A percentile compares a stretch with the other conserved stretches of the same genome.
These are phyloP conservation scores for Smithornis capensis DNA, from an alignment of 2,113 vertebrate species.

Conservation along the genomic window DNA sequence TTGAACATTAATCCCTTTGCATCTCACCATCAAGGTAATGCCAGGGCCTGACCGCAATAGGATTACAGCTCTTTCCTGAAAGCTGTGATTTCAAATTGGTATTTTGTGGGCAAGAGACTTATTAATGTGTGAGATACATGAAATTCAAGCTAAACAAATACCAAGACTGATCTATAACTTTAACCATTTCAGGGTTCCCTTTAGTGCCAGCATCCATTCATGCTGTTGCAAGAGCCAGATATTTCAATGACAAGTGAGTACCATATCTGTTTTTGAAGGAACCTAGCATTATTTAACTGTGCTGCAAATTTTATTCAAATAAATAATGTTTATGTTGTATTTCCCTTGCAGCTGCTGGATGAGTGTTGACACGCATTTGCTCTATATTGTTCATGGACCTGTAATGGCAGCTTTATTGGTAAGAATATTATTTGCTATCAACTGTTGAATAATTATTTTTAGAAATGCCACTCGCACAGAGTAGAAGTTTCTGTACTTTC, in stretches of 20 bases:
- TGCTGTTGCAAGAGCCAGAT: conserved; percentile 88
- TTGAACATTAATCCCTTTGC: not conserved
- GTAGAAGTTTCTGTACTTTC: not conserved
- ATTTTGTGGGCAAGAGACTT: not conserved
- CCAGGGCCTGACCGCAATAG: no score
- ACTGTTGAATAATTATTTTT: not conserved
- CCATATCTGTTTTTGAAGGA: conserved; percentile 29
- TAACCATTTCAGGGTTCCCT: conserved; percentile 84
- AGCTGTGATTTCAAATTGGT: not conserved
- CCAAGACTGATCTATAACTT: not conserved
- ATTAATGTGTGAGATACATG: not conserved
- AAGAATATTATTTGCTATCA: conserved; percentile 61
- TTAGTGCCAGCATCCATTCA: conserved; percentile 91
- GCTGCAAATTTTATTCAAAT: not conserved
- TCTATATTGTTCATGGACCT: conserved; percentile 95
- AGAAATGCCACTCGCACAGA: not conserved
- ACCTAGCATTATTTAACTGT: conserved; percentile 6
- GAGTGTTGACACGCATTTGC: conserved; percentile 92
- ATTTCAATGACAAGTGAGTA: conserved; percentile 98
- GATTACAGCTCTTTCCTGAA: not conserved
- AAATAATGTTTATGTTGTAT: conserved; percentile 22
- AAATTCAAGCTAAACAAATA: not conserved
- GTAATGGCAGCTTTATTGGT: conserved; percentile 94
- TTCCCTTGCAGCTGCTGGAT: conserved; percentile 90
- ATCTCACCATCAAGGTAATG: not conserved